Conservation (phyloP, 1,140 invertebrate species). For the Gonioctena quinquepunctata region DNA sequence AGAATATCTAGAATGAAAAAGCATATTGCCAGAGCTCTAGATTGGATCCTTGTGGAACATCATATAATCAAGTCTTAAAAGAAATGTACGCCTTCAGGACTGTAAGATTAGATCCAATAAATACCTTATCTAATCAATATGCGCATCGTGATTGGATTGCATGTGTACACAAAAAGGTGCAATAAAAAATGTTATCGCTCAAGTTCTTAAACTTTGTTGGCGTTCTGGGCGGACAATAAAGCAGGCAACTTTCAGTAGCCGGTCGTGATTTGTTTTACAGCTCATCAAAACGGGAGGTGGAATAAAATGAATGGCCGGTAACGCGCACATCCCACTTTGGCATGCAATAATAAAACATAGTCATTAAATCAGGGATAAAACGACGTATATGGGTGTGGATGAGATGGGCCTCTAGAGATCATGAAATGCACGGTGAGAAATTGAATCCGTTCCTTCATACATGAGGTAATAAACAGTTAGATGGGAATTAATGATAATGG, state of each 20-base stretch:
- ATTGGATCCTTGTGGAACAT: no score
- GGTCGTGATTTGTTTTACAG: conserved; percentile 18
- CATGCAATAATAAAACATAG: conserved; percentile 12
- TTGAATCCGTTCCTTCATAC: no score
- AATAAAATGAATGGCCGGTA: conserved; percentile 16
- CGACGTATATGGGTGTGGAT: background rate
- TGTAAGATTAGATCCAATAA: background rate
- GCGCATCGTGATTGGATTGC: background rate
- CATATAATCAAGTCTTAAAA: no score
- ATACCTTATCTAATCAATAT: background rate
- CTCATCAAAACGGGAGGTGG: conserved; percentile 15
- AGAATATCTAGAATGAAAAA: no score
- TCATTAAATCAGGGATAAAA: conserved; percentile 1
- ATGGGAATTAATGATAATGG: no score
- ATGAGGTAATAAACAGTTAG: no score
- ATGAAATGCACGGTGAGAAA: no score
- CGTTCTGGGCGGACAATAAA: background rate
- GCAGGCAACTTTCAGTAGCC: background rate
- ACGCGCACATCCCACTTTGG: background rate
- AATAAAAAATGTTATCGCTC: conserved; percentile 4
- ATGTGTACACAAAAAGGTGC: background rate
- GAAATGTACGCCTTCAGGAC: no score
- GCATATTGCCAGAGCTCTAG: no score
- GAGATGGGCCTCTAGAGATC: background rate
- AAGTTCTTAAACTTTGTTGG: conserved; percentile 1